These are phyloP conservation scores for Glossophaga mutica DNA, from an alignment of 2,797 vertebrate species.

Conservation along the genomic window DNA sequence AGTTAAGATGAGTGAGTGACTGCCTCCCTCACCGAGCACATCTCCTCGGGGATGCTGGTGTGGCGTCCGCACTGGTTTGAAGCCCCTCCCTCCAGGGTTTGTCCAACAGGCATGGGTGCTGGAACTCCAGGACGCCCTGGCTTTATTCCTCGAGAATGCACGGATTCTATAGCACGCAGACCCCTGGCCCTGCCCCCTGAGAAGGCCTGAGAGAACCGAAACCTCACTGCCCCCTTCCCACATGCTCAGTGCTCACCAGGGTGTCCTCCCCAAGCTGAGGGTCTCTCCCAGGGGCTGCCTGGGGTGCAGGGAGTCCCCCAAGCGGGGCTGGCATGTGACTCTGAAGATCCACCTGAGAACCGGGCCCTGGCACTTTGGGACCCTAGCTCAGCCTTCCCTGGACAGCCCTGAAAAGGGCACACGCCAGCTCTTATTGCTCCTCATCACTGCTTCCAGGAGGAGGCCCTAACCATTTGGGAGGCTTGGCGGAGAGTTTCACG, in stretches of 20 bases:
- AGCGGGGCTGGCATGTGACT: background rate
- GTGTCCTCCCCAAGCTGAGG: background rate
- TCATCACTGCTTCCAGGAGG: background rate
- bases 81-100: background rate
- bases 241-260: background rate
- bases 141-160: background rate
- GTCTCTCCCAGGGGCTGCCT: background rate
- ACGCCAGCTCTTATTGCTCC: background rate
- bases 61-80: background rate
- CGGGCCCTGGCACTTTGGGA: background rate
- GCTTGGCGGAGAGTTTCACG: background rate
- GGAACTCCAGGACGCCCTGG: background rate
- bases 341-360: background rate
- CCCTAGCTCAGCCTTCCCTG: background rate
- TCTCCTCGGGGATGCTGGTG: background rate
- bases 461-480: background rate
- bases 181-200: background rate
- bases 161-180: background rate
- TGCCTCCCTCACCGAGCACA: accelerated
- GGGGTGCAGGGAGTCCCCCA: background rate
- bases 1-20: background rate
- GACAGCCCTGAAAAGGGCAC: background rate
- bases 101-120: accelerated
- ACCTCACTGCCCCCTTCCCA: background rate
- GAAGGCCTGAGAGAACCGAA: background rate